phyloP scores from a whole-genome alignment of 2,113 vertebrate genomes.

The Strigops habroptila region DNA sequence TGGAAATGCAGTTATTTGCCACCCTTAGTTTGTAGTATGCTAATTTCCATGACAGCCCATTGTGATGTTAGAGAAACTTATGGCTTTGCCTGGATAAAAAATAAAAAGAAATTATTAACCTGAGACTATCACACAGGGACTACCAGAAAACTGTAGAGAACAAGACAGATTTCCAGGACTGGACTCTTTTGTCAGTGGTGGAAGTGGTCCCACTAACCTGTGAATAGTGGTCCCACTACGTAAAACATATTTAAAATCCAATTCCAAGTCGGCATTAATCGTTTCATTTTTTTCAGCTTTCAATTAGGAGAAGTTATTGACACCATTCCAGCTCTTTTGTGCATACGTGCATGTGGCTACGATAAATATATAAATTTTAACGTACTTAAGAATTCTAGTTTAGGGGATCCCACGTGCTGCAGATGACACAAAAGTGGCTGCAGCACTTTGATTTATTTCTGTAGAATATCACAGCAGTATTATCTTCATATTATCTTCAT shows the following conservation, averaged over 20 bases:
- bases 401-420: not conserved
- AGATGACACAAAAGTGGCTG: not conserved
- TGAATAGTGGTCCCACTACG: not conserved
- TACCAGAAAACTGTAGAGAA: not conserved
- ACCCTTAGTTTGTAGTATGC: not conserved
- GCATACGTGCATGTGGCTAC: not conserved
- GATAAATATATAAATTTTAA: not conserved
- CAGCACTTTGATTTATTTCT: not conserved
- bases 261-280: not conserved
- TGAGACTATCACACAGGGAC: not conserved
- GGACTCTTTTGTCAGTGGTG: not conserved
- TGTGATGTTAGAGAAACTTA: not conserved
- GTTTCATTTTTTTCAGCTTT: not conserved
- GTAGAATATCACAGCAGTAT: not conserved
- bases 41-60: not conserved
- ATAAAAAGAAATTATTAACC: not conserved
- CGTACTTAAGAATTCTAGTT: not conserved
- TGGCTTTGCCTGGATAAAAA: not conserved
- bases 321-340: not conserved
- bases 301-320: not conserved
- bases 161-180: not conserved
- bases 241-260: not conserved
- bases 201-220: not conserved
- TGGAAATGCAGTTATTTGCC: slow-evolving; percentile 16
- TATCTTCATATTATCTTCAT: not conserved